These are phyloP conservation scores for Muscicapa comitata DNA, from an alignment of 2,797 vertebrate genomes.

Conservation along the genomic window DNA sequence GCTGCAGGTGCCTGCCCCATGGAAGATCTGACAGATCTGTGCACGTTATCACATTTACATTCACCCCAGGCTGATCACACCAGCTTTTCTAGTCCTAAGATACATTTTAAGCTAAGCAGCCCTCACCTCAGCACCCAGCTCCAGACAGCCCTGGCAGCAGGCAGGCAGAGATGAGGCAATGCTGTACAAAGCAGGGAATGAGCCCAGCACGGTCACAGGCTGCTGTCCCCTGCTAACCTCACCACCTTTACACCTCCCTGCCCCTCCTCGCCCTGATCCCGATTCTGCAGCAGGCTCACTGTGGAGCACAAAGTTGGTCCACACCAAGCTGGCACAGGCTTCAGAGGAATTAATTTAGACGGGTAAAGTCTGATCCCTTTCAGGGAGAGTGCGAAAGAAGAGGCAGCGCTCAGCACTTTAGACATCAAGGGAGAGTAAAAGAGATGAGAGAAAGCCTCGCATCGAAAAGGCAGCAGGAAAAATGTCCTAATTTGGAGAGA, in stretches of 20 bases:
- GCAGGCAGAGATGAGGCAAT: background rate
- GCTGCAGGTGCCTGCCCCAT: background rate
- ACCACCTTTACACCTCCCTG: background rate
- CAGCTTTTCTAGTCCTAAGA: background rate
- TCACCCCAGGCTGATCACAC: background rate
- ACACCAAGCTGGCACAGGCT: constrained; percentile 8
- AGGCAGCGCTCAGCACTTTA: constrained; percentile 34
- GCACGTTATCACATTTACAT: background rate
- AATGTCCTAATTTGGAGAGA: constrained; percentile 93
- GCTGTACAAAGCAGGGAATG: background rate
- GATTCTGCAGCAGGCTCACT: background rate
- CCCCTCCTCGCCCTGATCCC: background rate
- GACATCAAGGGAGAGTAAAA: constrained; percentile 59
- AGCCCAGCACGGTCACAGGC: rapidly evolving
- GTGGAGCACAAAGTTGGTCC: background rate
- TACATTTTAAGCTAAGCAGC: background rate
- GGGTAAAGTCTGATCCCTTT: constrained; percentile 56
- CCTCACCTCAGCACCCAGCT: background rate
- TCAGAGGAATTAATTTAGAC: constrained; percentile 59
- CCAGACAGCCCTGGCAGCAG: background rate
- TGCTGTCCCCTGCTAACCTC: background rate
- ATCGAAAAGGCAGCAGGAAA: constrained; percentile 69
- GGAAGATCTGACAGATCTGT: background rate
- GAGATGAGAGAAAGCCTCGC: constrained; percentile 37
- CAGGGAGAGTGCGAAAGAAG: background rate